Evolutionary conservation across 2,888 invertebrate genomes (phyloP).

Genomic region (Yponomeuta evonymella): DNA sequence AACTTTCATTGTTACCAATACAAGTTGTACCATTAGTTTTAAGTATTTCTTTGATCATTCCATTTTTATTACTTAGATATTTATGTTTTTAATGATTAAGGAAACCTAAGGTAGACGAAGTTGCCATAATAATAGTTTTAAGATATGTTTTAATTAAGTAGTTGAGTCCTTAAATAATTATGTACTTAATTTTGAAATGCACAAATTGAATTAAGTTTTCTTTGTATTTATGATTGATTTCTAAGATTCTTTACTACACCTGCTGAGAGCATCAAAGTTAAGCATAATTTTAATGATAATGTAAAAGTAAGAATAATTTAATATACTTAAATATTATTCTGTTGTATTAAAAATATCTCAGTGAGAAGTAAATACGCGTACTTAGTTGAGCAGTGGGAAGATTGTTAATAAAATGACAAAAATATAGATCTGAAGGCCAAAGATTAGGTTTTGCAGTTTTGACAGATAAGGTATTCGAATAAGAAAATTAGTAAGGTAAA

Average conservation of each 20-base stretch:
- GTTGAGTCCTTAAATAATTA: conserved; percentile 53
- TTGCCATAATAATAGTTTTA: conserved; percentile 63
- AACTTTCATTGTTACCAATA: conserved; percentile 65
- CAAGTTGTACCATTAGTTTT: conserved; percentile 31
- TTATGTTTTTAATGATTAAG: conserved; percentile 36
- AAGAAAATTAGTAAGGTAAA: conserved; percentile 32
- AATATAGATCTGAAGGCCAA: conserved; percentile 71
- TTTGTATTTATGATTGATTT: neutral
- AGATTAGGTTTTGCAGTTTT: conserved; percentile 51
- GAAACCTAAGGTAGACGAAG: conserved; percentile 33
- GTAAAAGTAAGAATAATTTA: conserved; percentile 11
- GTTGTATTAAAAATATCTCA: neutral
- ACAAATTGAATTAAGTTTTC: neutral
- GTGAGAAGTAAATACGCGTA: neutral
- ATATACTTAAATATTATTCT: neutral
- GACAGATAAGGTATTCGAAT: conserved; percentile 34
- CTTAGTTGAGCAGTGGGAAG: neutral
- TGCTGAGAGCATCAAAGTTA: neutral
- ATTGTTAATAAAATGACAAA: conserved; percentile 37
- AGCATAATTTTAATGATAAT: neutral
- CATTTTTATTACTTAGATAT: conserved; percentile 42
- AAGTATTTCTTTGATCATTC: conserved; percentile 52
- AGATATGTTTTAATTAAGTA: conserved; percentile 32
- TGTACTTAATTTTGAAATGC: conserved; percentile 58
- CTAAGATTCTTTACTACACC: neutral